Conservation (phyloP, 2,888 invertebrate species). For the Drosophila kambysellisi region DNA sequence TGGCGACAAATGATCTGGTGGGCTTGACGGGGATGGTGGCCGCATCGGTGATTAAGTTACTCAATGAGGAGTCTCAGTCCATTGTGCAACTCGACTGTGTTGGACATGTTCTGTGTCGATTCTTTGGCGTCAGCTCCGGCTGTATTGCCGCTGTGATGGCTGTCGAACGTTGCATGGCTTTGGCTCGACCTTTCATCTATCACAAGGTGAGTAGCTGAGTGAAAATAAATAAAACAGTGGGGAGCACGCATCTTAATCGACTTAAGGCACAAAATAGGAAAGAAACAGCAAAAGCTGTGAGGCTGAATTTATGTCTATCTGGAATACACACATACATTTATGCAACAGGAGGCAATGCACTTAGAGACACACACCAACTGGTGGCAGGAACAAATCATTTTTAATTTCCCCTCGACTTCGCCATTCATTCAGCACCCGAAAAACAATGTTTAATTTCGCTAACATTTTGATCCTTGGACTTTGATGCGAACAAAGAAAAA, state of each 20-base stretch:
- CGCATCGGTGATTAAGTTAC: conserved; percentile 87
- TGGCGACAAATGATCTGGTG: conserved; percentile 92
- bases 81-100: conserved; percentile 83
- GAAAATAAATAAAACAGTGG: not conserved
- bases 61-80: conserved; percentile 64
- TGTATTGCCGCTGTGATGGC: conserved; percentile 96
- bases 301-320: no score
- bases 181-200: conserved; percentile 94
- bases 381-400: not conserved
- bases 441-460: not conserved
- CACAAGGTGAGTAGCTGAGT: conserved; percentile 89
- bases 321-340: not conserved
- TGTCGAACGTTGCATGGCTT: conserved; percentile 93
- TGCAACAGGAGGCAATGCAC: not conserved
- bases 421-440: not conserved
- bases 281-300: not conserved
- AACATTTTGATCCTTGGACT: not conserved
- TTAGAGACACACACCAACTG: not conserved
- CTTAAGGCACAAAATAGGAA: not conserved
- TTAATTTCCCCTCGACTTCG: not conserved
- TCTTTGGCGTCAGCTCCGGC: conserved; percentile 94
- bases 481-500: not conserved
- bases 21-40: conserved; percentile 92
- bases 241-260: not conserved
- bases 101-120: conserved; percentile 89